A percentile compares a stretch with the other conserved stretches of the same genome.
Evolutionary conservation across 1,140 invertebrate species (phyloP).

Genomic region (Drosophila bocki): DNA sequence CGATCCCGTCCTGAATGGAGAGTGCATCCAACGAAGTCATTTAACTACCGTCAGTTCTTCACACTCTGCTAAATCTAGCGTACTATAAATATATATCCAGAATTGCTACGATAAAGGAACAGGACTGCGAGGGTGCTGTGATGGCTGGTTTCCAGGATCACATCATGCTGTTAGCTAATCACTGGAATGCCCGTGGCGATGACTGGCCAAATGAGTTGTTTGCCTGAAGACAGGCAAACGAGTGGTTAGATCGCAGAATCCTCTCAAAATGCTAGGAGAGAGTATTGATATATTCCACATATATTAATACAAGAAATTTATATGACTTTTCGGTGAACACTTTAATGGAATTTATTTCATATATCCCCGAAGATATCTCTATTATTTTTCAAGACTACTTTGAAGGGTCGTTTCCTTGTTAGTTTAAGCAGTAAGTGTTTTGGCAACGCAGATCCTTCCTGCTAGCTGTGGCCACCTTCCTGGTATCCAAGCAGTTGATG

Average conservation of each 20-base stretch:
- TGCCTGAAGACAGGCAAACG: neutral
- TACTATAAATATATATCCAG: constrained; percentile 40
- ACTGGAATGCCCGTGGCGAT: constrained; percentile 30
- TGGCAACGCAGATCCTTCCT: constrained; percentile 11
- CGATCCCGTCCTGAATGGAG: constrained; percentile 2
- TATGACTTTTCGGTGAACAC: neutral
- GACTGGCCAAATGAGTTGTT: constrained; percentile 32
- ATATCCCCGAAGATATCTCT: neutral
- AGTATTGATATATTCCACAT: neutral
- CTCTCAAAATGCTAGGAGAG: neutral
- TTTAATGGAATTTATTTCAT: neutral
- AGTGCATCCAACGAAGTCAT: constrained; percentile 54
- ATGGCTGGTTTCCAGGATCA: constrained; percentile 15
- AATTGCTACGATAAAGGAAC: neutral
- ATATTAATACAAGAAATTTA: neutral
- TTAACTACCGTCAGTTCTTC: constrained; percentile 68
- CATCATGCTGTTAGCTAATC: constrained; percentile 51
- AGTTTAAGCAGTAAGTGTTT: constrained; percentile 20
- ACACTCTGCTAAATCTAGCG: constrained; percentile 77
- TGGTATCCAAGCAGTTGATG: constrained; percentile 29
- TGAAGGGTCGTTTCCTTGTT: constrained; percentile 11
- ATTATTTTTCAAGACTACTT: neutral
- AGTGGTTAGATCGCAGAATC: neutral
- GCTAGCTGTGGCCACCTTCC: neutral
- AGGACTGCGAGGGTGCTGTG: constrained; percentile 12